These are phyloP conservation scores for Hemiscyllium ocellatum DNA, from an alignment of 2,113 vertebrate species.

Conservation along the genomic window DNA sequence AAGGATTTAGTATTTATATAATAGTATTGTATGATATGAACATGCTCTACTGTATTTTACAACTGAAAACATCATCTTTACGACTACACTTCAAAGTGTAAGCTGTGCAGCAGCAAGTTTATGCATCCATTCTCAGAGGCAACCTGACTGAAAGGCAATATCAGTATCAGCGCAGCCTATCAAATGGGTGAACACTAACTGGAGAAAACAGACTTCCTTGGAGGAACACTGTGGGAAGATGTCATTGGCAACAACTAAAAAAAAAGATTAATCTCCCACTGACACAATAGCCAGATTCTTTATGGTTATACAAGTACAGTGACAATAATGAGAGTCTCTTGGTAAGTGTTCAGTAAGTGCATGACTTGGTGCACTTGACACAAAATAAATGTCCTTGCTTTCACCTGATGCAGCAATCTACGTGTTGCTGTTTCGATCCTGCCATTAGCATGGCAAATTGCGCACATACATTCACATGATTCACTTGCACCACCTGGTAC, in stretches of 20 bases:
- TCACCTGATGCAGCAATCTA: no score
- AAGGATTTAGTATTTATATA: background rate
- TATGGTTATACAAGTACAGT: background rate
- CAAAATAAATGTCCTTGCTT: no score
- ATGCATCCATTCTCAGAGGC: background rate
- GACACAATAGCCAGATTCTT: background rate
- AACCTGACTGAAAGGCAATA: background rate
- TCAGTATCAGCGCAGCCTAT: background rate
- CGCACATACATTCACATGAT: no score
- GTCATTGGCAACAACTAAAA: background rate
- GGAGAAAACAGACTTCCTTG: no score
- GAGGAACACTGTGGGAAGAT: background rate
- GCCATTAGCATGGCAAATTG: no score
- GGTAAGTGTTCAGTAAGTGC: background rate
- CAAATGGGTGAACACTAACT: background rate
- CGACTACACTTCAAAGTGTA: background rate
- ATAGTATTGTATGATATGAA: background rate
- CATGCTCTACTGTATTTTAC: background rate
- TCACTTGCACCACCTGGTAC: no score
- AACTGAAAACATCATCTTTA: no score
- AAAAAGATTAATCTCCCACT: background rate
- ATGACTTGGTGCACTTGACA: no score
- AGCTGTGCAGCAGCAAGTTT: background rate
- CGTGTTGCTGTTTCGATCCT: no score
- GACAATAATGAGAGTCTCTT: background rate